Percentiles rank a stretch among this genome's conserved stretches.
Conservation (phyloP, 2,888 invertebrate species). For the Apamea monoglypha region DNA sequence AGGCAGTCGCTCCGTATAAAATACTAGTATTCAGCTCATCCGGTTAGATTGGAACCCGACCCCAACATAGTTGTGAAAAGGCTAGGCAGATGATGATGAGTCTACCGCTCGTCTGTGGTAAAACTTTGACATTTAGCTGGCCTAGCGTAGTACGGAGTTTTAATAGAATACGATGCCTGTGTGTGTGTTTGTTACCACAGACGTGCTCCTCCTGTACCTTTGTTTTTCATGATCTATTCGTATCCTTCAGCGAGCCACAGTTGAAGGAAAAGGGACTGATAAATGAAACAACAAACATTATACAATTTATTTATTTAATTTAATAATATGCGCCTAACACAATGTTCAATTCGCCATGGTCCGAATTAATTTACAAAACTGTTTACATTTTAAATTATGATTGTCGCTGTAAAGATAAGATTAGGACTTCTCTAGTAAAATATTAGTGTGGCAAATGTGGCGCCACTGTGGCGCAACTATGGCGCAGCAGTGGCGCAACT, state of each 20-base stretch:
- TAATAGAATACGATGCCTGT: no score
- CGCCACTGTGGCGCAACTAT: slow-evolving; percentile 8
- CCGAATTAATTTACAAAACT: slow-evolving; percentile 63
- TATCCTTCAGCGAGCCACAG: background rate
- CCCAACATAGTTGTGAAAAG: no score
- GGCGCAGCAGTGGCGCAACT: slow-evolving; percentile 3
- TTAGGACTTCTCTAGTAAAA: slow-evolving; percentile 33
- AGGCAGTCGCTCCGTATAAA: no score
- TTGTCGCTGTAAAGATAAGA: slow-evolving; percentile 41
- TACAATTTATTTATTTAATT: slow-evolving; percentile 70
- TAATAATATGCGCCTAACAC: slow-evolving; percentile 70
- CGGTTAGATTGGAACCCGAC: no score
- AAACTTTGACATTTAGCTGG: background rate
- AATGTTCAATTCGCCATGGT: slow-evolving; percentile 75
- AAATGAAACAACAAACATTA: slow-evolving; percentile 64
- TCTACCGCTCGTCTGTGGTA: no score
- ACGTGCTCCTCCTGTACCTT: background rate
- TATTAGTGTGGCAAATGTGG: slow-evolving; percentile 7
- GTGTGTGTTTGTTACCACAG: background rate
- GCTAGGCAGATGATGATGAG: no score
- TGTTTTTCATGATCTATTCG: background rate
- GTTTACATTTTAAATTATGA: slow-evolving; percentile 55
- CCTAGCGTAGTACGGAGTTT: background rate
- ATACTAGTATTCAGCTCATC: no score
- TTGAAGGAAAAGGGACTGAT: background rate